These are phyloP conservation scores for Tetrax tetrax DNA, from an alignment of 2,113 vertebrate genomes.

Conservation along the genomic window DNA sequence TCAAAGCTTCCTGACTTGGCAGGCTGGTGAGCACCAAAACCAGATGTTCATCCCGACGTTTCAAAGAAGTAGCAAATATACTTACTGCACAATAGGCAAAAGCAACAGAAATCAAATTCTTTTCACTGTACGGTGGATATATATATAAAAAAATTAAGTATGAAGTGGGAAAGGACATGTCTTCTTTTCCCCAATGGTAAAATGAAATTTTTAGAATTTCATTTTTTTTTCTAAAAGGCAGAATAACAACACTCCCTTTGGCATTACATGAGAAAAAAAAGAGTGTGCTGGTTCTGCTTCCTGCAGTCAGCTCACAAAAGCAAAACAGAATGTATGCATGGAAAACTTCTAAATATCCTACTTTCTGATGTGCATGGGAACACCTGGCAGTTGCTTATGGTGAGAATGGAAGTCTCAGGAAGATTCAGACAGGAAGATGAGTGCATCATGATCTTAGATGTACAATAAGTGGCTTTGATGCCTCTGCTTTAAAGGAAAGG, in stretches of 20 bases:
- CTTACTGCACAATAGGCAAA: not conserved
- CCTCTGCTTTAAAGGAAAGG: constrained; percentile 1
- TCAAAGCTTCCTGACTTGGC: constrained; percentile 33
- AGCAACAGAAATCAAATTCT: not conserved
- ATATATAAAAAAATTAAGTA: not conserved
- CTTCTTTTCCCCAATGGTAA: not conserved
- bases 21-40: not conserved
- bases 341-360: not conserved
- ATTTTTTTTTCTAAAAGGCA: not conserved
- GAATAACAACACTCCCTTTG: not conserved
- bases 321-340: not conserved
- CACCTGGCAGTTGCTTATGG: not conserved
- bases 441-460: not conserved
- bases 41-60: constrained; percentile 21
- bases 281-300: not conserved
- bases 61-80: constrained; percentile 28
- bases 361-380: not conserved
- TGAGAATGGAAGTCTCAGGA: not conserved
- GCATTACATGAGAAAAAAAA: not conserved
- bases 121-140: not conserved
- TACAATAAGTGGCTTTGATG: not conserved
- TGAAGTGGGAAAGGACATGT: not conserved
- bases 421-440: not conserved
- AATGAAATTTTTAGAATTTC: not conserved
- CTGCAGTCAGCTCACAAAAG: not conserved